phyloP scores from a whole-genome alignment of 64 coral and sea anemone genomes.

The Stylophora pistillata region DNA sequence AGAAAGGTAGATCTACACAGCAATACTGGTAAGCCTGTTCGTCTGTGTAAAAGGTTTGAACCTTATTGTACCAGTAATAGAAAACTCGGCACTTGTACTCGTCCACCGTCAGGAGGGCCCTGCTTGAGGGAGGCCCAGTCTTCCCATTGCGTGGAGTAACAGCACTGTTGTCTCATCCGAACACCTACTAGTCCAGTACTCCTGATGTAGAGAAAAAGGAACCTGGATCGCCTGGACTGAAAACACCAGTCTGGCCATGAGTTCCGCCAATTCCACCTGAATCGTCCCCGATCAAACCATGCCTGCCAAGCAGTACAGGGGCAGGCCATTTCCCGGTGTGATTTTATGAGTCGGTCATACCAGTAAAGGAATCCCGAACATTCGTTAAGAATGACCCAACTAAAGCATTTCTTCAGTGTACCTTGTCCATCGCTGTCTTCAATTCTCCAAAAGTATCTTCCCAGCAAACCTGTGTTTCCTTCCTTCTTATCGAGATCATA shows the following conservation, averaged over 20 bases:
- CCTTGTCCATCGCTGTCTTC: not conserved
- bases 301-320: conserved; percentile 33
- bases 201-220: not conserved
- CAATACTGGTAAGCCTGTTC: conserved; percentile 8
- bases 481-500: not conserved
- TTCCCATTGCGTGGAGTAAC: not conserved
- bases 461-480: not conserved
- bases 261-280: conserved; percentile 3
- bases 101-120: conserved; percentile 13
- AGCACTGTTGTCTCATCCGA: conserved; percentile 22
- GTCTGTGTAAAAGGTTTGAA: not conserved
- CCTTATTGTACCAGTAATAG: not conserved
- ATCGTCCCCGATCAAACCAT: conserved; percentile 21
- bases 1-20: conserved; percentile 22
- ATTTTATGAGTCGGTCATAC: not conserved
- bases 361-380: not conserved
- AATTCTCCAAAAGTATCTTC: conserved; percentile 27
- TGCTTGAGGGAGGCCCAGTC: not conserved
- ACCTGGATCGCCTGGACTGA: not conserved
- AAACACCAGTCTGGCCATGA: conserved; percentile 1
- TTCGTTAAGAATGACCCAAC: not conserved
- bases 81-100: not conserved
- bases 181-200: not conserved
- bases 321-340: not conserved
- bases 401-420: not conserved